Evolutionary conservation across 2,888 invertebrate genomes (phyloP), one percentile per base, ranked within the genome.

Genomic region (Caenorhabditis afra): DNA sequence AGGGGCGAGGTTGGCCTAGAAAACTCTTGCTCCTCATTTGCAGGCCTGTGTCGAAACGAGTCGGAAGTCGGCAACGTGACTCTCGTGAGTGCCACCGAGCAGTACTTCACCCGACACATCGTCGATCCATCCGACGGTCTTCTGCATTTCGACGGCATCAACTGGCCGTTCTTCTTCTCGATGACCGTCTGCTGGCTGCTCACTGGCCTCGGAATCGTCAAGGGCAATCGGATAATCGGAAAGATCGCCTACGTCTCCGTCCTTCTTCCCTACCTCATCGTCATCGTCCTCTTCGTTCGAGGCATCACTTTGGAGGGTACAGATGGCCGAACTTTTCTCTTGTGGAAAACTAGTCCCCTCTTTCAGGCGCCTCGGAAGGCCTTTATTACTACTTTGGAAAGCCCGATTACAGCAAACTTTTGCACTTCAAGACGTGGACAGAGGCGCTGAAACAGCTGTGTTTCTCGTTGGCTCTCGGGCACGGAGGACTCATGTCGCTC

Each of bases 401-500:
- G 29, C 82, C 81, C 41, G 87, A 87, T 45, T 73, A 84, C 39
- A 58, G 79, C n/a, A 80, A 86, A 45, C 79, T 89, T 0, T 74
- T 62, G 10, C n/a, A 41, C 14, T n/a, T 65, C 18, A 29, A 85
- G 81, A 87, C 87, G 2, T 89, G 89, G 87, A 67, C 71, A 0
- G 81, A 76, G 11, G 89, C 89, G 0, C 82, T 89, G 49, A 86
- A 86, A 29, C 89, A 89, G 47, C 65, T 85, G 1, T 85, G 87
- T 71, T 89, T 87, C 66, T 86, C 86, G 1, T 71, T 89, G 29
- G 81, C 87, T 10, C 73, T 89, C 41, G 89, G 87, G 0, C 83
- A 82, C 29, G 89, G 89, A 11, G 87, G 85, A 12, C 68, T 89
- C 44, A 76, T 87, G 50, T 81, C 84, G 20, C 65, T 89, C 75